These are phyloP conservation scores for Tetramorium simillimum DNA, from an alignment of 1,140 invertebrate species.

Conservation along the genomic window DNA sequence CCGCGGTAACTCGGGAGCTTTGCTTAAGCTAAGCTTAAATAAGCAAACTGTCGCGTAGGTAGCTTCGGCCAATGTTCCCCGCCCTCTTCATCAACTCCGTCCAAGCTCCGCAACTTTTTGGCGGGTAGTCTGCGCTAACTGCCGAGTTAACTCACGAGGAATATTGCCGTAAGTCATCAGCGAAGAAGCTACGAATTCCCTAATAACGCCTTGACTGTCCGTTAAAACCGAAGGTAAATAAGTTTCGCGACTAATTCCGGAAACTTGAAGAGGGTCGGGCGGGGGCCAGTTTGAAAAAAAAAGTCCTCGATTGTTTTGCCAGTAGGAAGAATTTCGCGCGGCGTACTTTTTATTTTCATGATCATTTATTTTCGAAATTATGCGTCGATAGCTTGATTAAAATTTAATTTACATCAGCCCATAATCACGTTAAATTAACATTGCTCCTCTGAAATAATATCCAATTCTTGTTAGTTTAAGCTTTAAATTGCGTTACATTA, in stretches of 20 bases:
- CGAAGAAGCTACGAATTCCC: slow-evolving; percentile 49
- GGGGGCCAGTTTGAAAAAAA: slow-evolving; percentile 15
- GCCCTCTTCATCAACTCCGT: slow-evolving; percentile 53
- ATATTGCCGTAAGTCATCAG: slow-evolving; percentile 55
- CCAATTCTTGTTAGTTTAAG: slow-evolving; percentile 14
- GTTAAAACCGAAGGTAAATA: slow-evolving; percentile 54
- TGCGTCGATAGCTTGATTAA: not conserved
- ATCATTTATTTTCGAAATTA: not conserved
- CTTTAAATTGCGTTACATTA: not conserved
- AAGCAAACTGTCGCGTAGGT: slow-evolving; percentile 74
- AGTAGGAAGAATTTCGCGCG: not conserved
- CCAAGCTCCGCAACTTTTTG: slow-evolving; percentile 66
- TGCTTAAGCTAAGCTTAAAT: slow-evolving; percentile 77
- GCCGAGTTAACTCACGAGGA: slow-evolving; percentile 56
- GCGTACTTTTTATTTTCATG: not conserved
- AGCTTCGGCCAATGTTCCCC: slow-evolving; percentile 57
- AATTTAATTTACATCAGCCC: not conserved
- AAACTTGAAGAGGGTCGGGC: slow-evolving; percentile 9
- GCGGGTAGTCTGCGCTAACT: slow-evolving; percentile 49
- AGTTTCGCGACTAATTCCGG: not conserved
- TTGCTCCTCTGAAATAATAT: not conserved
- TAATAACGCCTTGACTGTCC: slow-evolving; percentile 51
- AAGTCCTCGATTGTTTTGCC: slow-evolving; percentile 4
- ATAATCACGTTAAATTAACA: not conserved
- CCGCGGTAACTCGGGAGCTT: slow-evolving; percentile 65